These are phyloP conservation scores for Melanostoma mellinum DNA, from an alignment of 2,888 invertebrate genomes.

Conservation along the genomic window DNA sequence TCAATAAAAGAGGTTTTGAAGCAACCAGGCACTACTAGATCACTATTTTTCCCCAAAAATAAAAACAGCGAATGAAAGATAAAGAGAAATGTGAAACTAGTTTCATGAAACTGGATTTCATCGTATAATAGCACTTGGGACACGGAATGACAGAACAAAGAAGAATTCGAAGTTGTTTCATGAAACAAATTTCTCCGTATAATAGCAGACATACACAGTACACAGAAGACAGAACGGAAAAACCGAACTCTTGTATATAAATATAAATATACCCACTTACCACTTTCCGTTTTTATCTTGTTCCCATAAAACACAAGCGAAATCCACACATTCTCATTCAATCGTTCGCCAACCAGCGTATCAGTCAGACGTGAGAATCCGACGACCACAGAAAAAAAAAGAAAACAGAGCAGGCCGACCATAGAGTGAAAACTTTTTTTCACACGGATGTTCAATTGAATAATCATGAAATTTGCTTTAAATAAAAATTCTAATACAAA, in stretches of 20 bases:
- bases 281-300: conserved; percentile 17
- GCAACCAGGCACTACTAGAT: no score
- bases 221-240: no score
- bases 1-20: no score
- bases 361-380: conserved; percentile 15
- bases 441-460: conserved; percentile 76
- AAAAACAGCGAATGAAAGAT: no score
- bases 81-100: no score
- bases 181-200: no score
- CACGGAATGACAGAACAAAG: no score
- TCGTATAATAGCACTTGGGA: no score
- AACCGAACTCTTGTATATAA: background rate
- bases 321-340: conserved; percentile 30
- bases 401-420: conserved; percentile 37
- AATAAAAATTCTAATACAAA: conserved; percentile 78
- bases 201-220: no score
- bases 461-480: conserved; percentile 82
- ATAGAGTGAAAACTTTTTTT: conserved; percentile 69
- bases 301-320: background rate
- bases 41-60: no score
- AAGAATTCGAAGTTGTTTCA: no score
- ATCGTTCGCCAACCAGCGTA: conserved; percentile 34
- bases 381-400: conserved; percentile 32
- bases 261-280: background rate
- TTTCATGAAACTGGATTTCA: no score